Base-by-base conservation (phyloP, 2,888 invertebrate genomes). In the Boloria euphrosyne region DNA sequence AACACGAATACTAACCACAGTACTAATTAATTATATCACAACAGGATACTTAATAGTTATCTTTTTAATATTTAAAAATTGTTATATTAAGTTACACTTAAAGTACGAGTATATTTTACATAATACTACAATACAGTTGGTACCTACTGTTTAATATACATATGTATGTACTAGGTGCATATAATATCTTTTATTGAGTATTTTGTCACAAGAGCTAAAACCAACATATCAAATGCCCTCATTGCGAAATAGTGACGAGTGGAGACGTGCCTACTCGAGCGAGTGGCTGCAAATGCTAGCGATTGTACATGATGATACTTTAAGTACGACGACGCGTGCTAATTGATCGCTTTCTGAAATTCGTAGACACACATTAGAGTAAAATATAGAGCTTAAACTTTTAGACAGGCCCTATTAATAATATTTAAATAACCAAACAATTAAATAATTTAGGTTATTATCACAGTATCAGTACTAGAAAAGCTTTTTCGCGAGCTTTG, bases 261-360 rank as follows among this genome's bases (percentile, higher is more conserved):
- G 18, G 46, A 53, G 38, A 49, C 16, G 16, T n/a, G n/a, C n/a
- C n/a, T 55, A 44, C 55, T 63, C 22, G 49, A 52, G 49, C 62
- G 49, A 68, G 53, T 58, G 63, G 49, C 57, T 63, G 52, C 18
- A 52, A 68, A 65, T 63, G 61, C 54, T 51, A 27, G 51, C 59
- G 62, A 63, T 62, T 61, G 66, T 59, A 38, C 75, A 66, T 68
- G 69, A 76, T 79, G 77, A 80, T 80, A 80, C 71, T 71, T 70
- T 65, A 77, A 81, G 84, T 82, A 82, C 80, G 74, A 74, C 72
- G 78, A 75, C 80, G 78, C 82, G 81, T 79, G 81, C 76, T 79
- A 80, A 82, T 83, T 83, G 83, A 85, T 82, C 84, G 80, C 78
- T 73, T 73, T 76, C 74, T 73, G 67, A 76, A 78, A 84, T 84